Evolutionary conservation across 2,797 vertebrate species (phyloP), one percentile per base, ranked within the genome.

Genomic region (Sphaeramia orbicularis): DNA sequence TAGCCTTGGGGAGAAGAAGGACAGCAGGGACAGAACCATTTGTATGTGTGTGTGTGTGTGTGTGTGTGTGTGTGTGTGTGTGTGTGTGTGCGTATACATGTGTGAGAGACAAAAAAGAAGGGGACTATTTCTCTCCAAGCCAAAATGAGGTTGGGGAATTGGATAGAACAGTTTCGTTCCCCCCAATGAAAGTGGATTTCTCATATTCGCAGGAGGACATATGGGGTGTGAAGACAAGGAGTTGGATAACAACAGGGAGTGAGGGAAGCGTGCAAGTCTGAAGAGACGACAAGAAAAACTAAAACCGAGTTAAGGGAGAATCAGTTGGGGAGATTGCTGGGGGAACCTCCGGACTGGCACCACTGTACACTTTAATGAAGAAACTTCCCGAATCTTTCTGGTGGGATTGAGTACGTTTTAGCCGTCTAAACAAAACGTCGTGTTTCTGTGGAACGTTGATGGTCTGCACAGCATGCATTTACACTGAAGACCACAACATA

Each of bases 101-200:
- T 56, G 50, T 42, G 40, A 68, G 47, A 72, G 43, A 77, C 48
- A 44, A 78, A 69, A 69, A 76, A 82, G 73, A 86, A 71, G 83
- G 41, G 58, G 69, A 74, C 59, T 68, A 76, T 83, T 87, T 88
- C 87, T 90, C 85, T 84, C 74, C 40, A 42, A 84, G 78, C 74
- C 87, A 89, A 91, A 92, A 93, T 92, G 84, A 93, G 90, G 84
- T 89, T 81, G 80, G 74, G 73, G 84, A 90, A 90, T 89, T 89
- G 85, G 85, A 91, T 84, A 82, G 84, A 87, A 74, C 48, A 61
- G 72, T 82, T 70, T 63, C 8, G 60, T 69, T 58, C 43, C 27
- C 24, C 38, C 69, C 60, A 76, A 78, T 81, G 70, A 89, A 86
- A 89, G 80, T 70, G 51, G 19, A 64, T 78, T 71, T 72, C 62